Conservation (phyloP, 2,797 vertebrate species). For the Microcaecilia unicolor region DNA sequence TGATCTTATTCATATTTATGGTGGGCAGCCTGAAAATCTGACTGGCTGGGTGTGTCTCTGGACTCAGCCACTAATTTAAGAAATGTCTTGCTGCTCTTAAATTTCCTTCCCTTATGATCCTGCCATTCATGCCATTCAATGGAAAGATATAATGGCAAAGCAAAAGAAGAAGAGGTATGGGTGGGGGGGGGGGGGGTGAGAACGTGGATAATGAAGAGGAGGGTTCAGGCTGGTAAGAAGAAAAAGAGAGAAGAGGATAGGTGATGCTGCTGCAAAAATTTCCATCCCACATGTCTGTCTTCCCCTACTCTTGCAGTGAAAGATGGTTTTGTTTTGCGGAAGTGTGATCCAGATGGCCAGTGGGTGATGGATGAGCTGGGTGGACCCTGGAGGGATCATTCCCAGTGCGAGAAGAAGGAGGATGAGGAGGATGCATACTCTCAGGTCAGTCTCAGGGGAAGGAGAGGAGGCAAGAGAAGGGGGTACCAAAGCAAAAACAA, state of each 20-base stretch:
- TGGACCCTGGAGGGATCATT: constrained; percentile 56
- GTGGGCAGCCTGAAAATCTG: no score
- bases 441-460: constrained; percentile 20
- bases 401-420: constrained; percentile 48
- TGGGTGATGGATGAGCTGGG: constrained; percentile 51
- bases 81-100: no score
- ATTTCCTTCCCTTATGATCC: no score
- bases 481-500: not conserved
- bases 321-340: constrained; percentile 50
- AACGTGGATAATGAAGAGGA: not conserved
- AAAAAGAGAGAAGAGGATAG: not conserved
- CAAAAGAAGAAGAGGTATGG: no score
- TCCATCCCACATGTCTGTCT: not conserved
- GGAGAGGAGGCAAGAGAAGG: no score
- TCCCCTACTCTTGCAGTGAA: constrained; percentile 32
- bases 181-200: no score
- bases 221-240: no score
- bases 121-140: no score
- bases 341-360: constrained; percentile 62
- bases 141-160: no score
- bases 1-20: no score
- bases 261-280: not conserved
- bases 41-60: no score
- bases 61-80: no score
- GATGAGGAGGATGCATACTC: constrained; percentile 20